phyloP scores from a whole-genome alignment of 2,113 vertebrate genomes.

The Erythrocercus mccallii region DNA sequence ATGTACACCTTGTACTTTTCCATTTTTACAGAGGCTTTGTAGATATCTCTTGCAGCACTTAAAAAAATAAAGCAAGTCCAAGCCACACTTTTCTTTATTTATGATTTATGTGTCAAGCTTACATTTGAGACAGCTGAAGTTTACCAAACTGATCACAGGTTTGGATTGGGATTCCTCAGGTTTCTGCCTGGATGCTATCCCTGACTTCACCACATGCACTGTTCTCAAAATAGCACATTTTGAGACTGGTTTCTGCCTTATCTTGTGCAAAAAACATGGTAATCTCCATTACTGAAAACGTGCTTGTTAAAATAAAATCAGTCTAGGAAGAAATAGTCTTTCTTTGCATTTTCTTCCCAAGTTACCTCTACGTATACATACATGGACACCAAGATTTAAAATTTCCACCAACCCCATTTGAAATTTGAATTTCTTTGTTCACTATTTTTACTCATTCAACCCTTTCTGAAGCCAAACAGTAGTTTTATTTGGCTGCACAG shows the following conservation, averaged over 20 bases:
- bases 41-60: not conserved
- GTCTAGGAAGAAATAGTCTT: not conserved
- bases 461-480: not conserved
- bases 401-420: not conserved
- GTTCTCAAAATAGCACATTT: not conserved
- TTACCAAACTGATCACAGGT: not conserved
- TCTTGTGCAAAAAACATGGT: not conserved
- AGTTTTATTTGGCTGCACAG: not conserved
- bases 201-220: not conserved
- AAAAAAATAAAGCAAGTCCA: not conserved
- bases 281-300: not conserved
- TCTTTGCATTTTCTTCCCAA: not conserved
- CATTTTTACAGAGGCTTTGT: not conserved
- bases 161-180: not conserved
- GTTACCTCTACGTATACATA: not conserved
- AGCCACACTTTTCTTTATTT: not conserved
- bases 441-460: not conserved
- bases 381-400: not conserved
- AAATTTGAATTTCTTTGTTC: not conserved
- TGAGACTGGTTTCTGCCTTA: not conserved
- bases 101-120: not conserved
- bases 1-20: not conserved
- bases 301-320: not conserved
- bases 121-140: not conserved
- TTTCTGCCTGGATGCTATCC: not conserved